Conservation (phyloP, 2,113 vertebrate species). For the Onychostruthus taczanowskii region DNA sequence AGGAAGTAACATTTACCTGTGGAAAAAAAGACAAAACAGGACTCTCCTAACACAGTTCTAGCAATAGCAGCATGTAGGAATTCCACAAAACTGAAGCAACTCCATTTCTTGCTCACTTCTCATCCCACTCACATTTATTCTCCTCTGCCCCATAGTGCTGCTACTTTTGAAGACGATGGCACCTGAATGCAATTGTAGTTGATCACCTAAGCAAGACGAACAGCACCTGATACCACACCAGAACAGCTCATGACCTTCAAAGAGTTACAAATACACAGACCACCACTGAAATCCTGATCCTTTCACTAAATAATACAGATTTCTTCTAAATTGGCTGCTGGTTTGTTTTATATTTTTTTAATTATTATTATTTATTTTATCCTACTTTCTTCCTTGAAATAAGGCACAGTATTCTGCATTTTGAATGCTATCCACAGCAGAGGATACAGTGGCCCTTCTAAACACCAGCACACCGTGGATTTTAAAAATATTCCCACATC, state of each 20-base stretch:
- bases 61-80: accelerated
- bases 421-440: background rate
- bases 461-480: background rate
- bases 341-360: too few species aligned
- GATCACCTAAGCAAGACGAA: background rate
- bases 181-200: background rate
- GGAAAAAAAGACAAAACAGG: background rate
- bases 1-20: background rate
- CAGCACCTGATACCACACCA: background rate
- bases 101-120: accelerated
- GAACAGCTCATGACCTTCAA: background rate
- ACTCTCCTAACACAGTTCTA: background rate
- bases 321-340: background rate
- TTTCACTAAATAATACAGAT: background rate
- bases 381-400: background rate
- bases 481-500: background rate
- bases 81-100: accelerated
- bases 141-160: accelerated
- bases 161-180: background rate
- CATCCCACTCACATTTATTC: background rate
- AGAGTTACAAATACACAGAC: background rate
- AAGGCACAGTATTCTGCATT: background rate
- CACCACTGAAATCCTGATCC: background rate
- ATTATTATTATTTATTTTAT: background rate
- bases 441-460: background rate